A percentile compares a stretch with the other conserved stretches of the same genome.
Evolutionary conservation across 1,140 invertebrate genomes (phyloP).

Genomic region (Drosophila kohkoa): DNA sequence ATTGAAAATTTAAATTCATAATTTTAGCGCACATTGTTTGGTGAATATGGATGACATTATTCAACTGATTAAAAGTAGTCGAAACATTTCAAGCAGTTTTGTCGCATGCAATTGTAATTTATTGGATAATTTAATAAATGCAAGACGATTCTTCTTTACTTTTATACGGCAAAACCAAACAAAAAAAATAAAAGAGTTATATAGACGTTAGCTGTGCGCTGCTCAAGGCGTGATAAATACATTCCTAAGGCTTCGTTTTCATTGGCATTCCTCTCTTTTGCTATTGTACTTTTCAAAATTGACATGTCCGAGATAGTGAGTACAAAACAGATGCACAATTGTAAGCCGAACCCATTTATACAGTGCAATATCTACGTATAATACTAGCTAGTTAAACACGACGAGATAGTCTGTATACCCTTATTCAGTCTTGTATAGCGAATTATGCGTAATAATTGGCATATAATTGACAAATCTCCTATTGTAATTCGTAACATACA

Average conservation of each 20-base stretch:
- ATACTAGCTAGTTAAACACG: background rate
- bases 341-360: slow-evolving; percentile 28
- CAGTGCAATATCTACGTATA: background rate
- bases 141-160: slow-evolving; percentile 38
- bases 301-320: slow-evolving; percentile 49
- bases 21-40: slow-evolving; percentile 63
- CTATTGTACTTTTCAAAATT: slow-evolving; percentile 70
- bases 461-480: slow-evolving; percentile 23
- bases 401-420: background rate
- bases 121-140: slow-evolving; percentile 65
- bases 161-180: slow-evolving; percentile 52
- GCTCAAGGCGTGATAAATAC: slow-evolving; percentile 80
- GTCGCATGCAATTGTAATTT: slow-evolving; percentile 31
- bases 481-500: slow-evolving; percentile 3
- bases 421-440: background rate
- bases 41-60: slow-evolving; percentile 56
- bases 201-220: slow-evolving; percentile 65
- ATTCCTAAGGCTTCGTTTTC: slow-evolving; percentile 82
- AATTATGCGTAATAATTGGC: slow-evolving; percentile 13
- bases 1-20: slow-evolving; percentile 48
- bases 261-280: slow-evolving; percentile 65
- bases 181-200: slow-evolving; percentile 74
- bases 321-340: slow-evolving; percentile 38
- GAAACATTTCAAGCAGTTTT: slow-evolving; percentile 40
- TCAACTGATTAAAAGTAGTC: slow-evolving; percentile 14